Evolutionary conservation across 1,140 invertebrate genomes (phyloP).

Genomic region (Saccostrea cuccullata): DNA sequence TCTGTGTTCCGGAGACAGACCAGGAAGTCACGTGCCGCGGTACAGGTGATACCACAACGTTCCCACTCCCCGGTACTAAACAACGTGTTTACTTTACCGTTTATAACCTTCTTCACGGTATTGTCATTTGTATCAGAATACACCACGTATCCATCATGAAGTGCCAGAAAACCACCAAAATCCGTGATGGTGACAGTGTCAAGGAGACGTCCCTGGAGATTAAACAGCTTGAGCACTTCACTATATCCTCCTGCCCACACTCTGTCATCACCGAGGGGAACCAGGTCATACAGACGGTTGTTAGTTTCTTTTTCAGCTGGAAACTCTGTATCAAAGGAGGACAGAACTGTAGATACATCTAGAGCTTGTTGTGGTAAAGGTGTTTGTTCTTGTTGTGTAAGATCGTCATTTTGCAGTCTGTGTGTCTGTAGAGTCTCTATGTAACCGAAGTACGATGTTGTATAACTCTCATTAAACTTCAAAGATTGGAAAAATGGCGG

Average conservation of each 20-base stretch:
- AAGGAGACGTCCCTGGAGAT: neutral
- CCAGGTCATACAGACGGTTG: neutral
- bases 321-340: no score
- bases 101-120: neutral
- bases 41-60: neutral
- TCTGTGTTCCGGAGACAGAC: neutral
- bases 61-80: neutral
- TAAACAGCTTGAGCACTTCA: neutral
- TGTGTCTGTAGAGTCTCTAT: no score
- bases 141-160: neutral
- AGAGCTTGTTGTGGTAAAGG: no score
- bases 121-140: neutral
- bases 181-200: neutral
- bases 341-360: no score
- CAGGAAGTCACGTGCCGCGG: neutral
- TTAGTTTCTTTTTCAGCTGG: no score
- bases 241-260: neutral
- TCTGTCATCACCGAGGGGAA: neutral
- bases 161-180: neutral
- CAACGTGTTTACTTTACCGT: neutral
- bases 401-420: no score
- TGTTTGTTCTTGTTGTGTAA: no score
- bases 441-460: no score
- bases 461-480: no score
- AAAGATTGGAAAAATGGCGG: no score